Conservation (phyloP, 2,888 invertebrate species). For the Limnephilus marmoratus region DNA sequence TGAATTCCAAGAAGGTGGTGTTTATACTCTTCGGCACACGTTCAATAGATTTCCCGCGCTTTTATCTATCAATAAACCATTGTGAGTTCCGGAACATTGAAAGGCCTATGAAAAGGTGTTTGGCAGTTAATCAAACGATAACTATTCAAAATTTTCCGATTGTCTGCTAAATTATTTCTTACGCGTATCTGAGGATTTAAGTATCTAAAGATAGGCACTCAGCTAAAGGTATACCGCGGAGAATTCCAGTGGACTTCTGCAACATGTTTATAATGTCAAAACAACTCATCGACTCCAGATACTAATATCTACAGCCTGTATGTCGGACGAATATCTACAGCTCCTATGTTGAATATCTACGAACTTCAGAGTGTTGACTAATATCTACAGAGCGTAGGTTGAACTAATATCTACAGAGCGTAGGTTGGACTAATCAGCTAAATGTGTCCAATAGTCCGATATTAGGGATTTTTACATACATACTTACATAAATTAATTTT, state of each 20-base stretch:
- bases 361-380: no score
- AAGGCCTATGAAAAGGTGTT: not conserved
- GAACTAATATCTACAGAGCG: no score
- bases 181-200: constrained; percentile 34
- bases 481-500: no score
- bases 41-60: constrained; percentile 1
- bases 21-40: not conserved
- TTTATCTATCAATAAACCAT: not conserved
- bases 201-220: constrained; percentile 17
- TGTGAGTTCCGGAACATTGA: not conserved
- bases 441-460: no score
- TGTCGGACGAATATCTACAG: no score
- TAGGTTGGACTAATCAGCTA: no score
- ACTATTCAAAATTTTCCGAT: constrained; percentile 26
- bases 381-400: no score
- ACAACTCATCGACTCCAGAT: no score
- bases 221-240: not conserved
- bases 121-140: constrained; percentile 30
- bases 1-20: not conserved
- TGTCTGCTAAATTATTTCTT: constrained; percentile 44
- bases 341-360: no score
- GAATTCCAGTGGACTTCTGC: not conserved
- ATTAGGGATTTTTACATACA: no score
- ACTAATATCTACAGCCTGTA: no score
- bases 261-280: not conserved